Base-by-base conservation (phyloP, 1,140 invertebrate genomes). In the Goniozus legneri region DNA sequence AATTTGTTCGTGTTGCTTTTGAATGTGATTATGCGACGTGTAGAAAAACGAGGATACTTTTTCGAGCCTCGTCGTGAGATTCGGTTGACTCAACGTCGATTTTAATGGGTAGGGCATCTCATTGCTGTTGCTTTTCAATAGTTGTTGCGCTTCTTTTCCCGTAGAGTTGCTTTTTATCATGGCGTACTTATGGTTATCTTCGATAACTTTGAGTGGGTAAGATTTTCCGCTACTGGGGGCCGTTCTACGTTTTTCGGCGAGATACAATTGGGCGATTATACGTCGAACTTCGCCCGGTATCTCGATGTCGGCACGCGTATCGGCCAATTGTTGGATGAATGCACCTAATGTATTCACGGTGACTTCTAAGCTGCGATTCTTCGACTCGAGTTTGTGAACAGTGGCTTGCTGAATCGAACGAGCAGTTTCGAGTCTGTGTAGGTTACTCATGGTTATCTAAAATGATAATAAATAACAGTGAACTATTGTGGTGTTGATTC, bases 221-320 rank as follows among this genome's bases (percentile, higher is more conserved):
- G 73, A 75, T 50, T 53, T 75, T 41, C 18, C 55, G 54, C 42
- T 67, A 47, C 57, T 75, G n/a, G n/a, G n/a, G n/a, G n/a, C n/a
- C 50, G 40, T 77, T 48, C 54, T 69, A 47, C 69, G 76, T 50
- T 69, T 79, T 55, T 79, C 74, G 0, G 67, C 65, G 2, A 73
- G 48, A 44, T 77, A 75, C 8, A 83, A 49, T 44, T 85, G 82
- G 3, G 80, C 71, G 1, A 85, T 62, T 46, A 86, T 83, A n/a
- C 84, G 69, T 12, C 83, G 66, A 4, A 86, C 79, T 39, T 86
- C 84, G 3, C 79, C 78, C 1, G 84, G 83, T 33, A 86, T 76
- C 46, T 85, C 83, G 10, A 85, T 69, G 20, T 84, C 80, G 1
- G 77, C 67, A 14, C 77, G 65, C 3, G 70, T 75, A 22, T 85